Evolutionary conservation across 1,140 invertebrate species (phyloP), one percentile per base, ranked within the genome.

Genomic region (Thaumetopoea pityocampa): DNA sequence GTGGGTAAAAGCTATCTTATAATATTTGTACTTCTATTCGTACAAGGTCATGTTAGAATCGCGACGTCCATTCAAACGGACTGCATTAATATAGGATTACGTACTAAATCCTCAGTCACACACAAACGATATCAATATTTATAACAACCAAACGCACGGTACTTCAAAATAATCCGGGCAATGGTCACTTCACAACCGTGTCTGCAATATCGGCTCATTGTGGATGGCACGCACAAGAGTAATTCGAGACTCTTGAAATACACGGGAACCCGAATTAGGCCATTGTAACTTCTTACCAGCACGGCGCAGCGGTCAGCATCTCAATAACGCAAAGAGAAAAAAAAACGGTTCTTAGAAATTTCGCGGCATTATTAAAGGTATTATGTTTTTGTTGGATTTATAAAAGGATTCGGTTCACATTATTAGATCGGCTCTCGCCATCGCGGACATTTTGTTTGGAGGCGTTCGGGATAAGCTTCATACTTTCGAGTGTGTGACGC

Each of bases 371-470:
- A 44, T 42, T 48, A 44, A 36, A 12, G 26, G 38, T 36, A 36
- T 51, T 41, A 45, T 22, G 9, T 32, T 38, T 19, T 50, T 41
- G 17, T 32, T 23, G 29, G 36, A 10, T 24, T 20, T 38, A 33
- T 59, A 51, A 59, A 60, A 48, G 48, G 48, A 55, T 51, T 60
- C 46, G 4, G 24, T 36, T 20, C 28, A 38, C 34, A 17, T 48
- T 51, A 54, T 51, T 48, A 48, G 40, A 18, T 40, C 44, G 30
- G 44, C 9, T 48, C 29, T 35, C 11, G 38, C 22, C 12, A 14
- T 24, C 33, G 15, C 18, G 27, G 26, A n/a, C n/a, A n/a, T n/a
- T 57, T 57, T 62, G 44, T 57, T 57, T 40, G 36, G 28, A 47
- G 53, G 50, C 47, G 50, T 62, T 46, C 18, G 49, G 7, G 22